phyloP scores from a whole-genome alignment of 2,797 vertebrate genomes.

The Tolypeutes matacus region DNA sequence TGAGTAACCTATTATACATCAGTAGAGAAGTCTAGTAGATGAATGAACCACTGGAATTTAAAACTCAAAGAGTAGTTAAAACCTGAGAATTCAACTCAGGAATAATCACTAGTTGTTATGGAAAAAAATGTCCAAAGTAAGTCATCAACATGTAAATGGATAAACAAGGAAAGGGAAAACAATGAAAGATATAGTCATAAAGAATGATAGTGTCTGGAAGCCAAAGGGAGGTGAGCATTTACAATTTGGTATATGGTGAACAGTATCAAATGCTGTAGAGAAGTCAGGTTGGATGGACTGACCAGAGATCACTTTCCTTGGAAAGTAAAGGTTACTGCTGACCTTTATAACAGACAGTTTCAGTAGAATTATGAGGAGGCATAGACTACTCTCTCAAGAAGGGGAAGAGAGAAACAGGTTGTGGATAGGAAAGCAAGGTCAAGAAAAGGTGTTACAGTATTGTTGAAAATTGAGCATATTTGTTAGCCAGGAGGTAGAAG shows the following conservation, averaged over 20 bases:
- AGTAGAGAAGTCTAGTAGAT: background rate
- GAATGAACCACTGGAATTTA: background rate
- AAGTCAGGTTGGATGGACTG: background rate
- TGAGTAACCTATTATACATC: background rate
- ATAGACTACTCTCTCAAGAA: background rate
- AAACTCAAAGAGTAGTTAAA: background rate
- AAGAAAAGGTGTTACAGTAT: slow-evolving; percentile 33
- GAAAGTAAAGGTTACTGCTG: slow-evolving; percentile 39
- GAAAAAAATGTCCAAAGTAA: background rate
- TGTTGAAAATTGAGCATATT: background rate
- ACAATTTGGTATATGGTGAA: background rate
- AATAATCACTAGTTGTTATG: background rate
- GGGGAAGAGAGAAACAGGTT: background rate
- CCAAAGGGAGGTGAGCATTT: background rate
- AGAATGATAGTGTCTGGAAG: background rate
- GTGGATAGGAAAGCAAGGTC: background rate
- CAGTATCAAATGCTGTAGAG: background rate
- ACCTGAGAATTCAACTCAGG: slow-evolving; percentile 5
- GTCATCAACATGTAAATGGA: background rate
- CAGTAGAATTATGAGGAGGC: background rate
- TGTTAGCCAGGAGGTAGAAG: background rate
- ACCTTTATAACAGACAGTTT: slow-evolving; percentile 31
- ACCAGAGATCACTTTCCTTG: background rate
- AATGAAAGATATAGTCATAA: background rate
- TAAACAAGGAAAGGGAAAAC: background rate